Conservation (phyloP, 2,113 vertebrate species). For the Dipodomys merriami region DNA sequence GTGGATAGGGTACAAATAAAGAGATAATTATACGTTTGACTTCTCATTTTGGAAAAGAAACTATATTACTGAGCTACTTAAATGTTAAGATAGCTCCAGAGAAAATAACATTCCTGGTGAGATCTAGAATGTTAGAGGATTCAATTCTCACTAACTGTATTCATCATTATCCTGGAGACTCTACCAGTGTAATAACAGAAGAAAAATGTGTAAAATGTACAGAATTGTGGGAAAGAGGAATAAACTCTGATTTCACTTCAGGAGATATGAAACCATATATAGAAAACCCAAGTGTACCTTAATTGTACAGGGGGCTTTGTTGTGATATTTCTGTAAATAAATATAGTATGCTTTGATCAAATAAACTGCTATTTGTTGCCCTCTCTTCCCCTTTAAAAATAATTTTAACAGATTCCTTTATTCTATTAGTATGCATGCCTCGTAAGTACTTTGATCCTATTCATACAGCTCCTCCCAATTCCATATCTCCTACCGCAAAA, state of each 20-base stretch:
- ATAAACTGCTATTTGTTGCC: no score
- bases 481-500: no score
- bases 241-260: background rate
- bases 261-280: background rate
- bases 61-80: background rate
- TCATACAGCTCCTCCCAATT: no score
- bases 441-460: no score
- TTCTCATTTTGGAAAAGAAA: background rate
- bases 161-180: background rate
- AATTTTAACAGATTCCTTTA: no score
- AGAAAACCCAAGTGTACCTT: background rate
- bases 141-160: background rate
- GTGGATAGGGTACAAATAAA: background rate
- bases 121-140: background rate
- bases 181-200: background rate
- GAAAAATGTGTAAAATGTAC: background rate
- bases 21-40: background rate
- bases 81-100: background rate
- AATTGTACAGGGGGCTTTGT: no score
- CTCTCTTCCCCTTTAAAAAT: no score
- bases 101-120: background rate
- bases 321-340: no score
- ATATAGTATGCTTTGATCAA: no score
- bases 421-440: no score
- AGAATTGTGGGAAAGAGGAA: background rate